Evolutionary conservation across 2,888 invertebrate genomes (phyloP).

Genomic region (Rugalucina vietnamica): DNA sequence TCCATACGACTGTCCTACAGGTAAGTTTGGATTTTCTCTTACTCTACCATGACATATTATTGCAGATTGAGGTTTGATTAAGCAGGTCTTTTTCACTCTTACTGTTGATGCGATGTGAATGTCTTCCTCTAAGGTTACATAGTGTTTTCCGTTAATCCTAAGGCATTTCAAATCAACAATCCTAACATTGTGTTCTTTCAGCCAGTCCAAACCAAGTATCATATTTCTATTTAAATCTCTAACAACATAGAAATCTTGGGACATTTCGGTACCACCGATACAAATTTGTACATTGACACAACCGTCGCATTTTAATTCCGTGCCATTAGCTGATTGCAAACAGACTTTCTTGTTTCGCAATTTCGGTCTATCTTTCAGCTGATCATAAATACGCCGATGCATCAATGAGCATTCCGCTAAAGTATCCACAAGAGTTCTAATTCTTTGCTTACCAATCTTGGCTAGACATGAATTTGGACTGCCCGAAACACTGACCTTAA

Average conservation of each 20-base stretch:
- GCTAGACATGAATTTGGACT: constrained; percentile 36
- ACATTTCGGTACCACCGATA: constrained; percentile 30
- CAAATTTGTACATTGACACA: constrained; percentile 18
- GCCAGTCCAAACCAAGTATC: constrained; percentile 25
- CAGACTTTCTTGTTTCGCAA: background rate
- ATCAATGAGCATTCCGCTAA: constrained; percentile 35
- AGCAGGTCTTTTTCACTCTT: background rate
- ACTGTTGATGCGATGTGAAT: constrained; percentile 41
- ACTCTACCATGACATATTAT: constrained; percentile 22
- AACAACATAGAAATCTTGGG: constrained; percentile 29
- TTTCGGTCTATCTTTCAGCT: constrained; percentile 21
- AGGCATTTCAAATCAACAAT: constrained; percentile 28
- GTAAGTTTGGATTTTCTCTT: constrained; percentile 13
- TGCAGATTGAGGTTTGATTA: constrained; percentile 37
- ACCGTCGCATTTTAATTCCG: constrained; percentile 17
- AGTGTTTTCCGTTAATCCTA: constrained; percentile 4
- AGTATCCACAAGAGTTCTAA: constrained; percentile 40
- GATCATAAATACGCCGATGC: constrained; percentile 38
- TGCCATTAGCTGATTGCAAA: constrained; percentile 24
- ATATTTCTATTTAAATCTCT: constrained; percentile 35
- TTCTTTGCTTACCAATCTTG: constrained; percentile 19
- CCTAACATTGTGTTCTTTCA: background rate
- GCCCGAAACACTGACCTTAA: background rate
- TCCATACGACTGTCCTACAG: background rate
- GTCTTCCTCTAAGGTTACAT: constrained; percentile 2